Percentiles rank a stretch among this genome's conserved stretches.
Conservation (phyloP, 92 coral and sea anemone species). For the Epizoanthus rinbou region DNA sequence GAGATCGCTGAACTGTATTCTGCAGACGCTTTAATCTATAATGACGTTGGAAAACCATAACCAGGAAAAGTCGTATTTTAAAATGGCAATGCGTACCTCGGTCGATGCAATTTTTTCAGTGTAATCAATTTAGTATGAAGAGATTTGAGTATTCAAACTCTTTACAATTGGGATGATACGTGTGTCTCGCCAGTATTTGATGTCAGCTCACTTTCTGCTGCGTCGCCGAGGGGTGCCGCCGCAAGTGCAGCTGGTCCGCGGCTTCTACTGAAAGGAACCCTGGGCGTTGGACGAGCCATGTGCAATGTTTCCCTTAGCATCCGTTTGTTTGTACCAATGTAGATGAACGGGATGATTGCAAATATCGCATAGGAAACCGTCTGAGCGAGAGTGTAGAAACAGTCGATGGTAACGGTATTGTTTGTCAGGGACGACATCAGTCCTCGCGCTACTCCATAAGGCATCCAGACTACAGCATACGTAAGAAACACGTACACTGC, state of each 20-base stretch:
- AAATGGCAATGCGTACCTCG: too few relatives aligned
- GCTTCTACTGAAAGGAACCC: too few relatives aligned
- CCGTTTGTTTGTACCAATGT: slow-evolving; percentile 1
- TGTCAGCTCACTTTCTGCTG: not conserved
- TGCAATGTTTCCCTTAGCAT: too few relatives aligned
- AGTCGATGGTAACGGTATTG: not conserved
- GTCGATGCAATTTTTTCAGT: too few relatives aligned
- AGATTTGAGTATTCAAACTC: not conserved
- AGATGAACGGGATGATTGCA: not conserved
- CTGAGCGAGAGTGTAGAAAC: not conserved
- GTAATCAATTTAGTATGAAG: too few relatives aligned
- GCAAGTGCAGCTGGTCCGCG: too few relatives aligned
- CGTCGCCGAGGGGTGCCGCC: not conserved
- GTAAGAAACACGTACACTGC: not conserved
- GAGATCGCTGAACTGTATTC: too few relatives aligned
- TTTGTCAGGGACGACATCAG: not conserved
- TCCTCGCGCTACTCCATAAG: not conserved
- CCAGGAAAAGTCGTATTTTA: too few relatives aligned
- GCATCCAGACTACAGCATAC: not conserved
- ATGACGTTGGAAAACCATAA: too few relatives aligned
- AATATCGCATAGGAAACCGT: not conserved
- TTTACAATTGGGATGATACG: slow-evolving; percentile 1
- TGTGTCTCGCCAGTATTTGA: not conserved
- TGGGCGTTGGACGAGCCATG: too few relatives aligned
- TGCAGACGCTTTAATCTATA: too few relatives aligned